phyloP scores from a whole-genome alignment of 2,888 invertebrate genomes.

The Drosophila demipolita region DNA sequence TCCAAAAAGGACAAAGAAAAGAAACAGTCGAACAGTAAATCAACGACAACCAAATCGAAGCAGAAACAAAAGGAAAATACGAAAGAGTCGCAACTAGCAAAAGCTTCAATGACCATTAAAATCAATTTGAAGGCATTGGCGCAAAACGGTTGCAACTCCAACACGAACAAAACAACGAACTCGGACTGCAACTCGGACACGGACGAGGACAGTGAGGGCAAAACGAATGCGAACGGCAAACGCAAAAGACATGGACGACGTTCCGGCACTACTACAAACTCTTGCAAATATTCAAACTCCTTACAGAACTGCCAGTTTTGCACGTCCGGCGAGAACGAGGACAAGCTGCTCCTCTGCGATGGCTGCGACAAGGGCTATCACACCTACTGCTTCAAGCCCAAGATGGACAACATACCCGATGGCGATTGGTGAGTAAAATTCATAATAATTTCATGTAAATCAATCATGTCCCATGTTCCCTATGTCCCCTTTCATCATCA shows the following conservation, averaged over 20 bases:
- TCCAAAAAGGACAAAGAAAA: slow-evolving; percentile 47
- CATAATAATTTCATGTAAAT: background rate
- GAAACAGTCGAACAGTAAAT: slow-evolving; percentile 22
- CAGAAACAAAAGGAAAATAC: slow-evolving; percentile 12
- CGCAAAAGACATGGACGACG: slow-evolving; percentile 62
- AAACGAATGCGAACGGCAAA: slow-evolving; percentile 45
- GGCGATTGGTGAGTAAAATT: slow-evolving; percentile 94
- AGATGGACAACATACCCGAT: slow-evolving; percentile 98
- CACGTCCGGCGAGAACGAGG: slow-evolving; percentile 97
- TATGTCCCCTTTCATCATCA: background rate
- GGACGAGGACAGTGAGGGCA: slow-evolving; percentile 54
- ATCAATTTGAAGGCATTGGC: slow-evolving; percentile 77
- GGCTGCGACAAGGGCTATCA: slow-evolving; percentile 99
- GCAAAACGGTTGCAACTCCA: slow-evolving; percentile 50
- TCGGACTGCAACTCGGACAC: slow-evolving; percentile 44
- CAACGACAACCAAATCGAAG: slow-evolving; percentile 41
- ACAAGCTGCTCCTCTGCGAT: slow-evolving; percentile 96
- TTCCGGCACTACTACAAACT: slow-evolving; percentile 77
- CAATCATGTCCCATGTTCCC: background rate
- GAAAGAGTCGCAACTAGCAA: slow-evolving; percentile 12
- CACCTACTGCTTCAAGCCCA: slow-evolving; percentile 99
- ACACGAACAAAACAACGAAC: slow-evolving; percentile 24
- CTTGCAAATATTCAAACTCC: slow-evolving; percentile 84
- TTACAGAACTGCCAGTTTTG: slow-evolving; percentile 98
- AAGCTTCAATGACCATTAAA: slow-evolving; percentile 65